Conservation (phyloP, 30 jellyfish, hydroid and myxozoan species). For the Cassiopea andromeda region DNA sequence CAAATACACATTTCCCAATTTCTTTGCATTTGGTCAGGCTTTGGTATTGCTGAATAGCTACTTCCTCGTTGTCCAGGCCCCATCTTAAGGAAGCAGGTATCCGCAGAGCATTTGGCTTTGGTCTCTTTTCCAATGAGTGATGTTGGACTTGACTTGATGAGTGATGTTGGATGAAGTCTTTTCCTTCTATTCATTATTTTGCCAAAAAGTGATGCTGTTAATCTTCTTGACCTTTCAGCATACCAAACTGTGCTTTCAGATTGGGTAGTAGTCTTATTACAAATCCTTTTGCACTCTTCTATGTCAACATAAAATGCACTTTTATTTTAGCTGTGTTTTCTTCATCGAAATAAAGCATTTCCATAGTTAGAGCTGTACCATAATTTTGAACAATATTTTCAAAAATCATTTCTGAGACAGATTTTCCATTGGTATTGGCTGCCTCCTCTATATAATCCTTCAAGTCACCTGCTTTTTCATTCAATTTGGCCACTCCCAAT, state of each 20-base stretch:
- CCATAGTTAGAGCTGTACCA: not conserved
- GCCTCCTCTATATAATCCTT: not conserved
- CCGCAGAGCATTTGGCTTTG: not conserved
- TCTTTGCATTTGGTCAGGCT: not conserved
- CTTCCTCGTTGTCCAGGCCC: slow-evolving; percentile 12
- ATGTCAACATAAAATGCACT: not conserved
- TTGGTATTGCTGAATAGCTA: slow-evolving; percentile 2
- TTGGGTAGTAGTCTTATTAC: not conserved
- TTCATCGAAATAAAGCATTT: not conserved
- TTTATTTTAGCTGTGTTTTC: not conserved
- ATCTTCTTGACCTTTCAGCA: slow-evolving; percentile 9
- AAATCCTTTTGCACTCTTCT: not conserved
- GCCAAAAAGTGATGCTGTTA: slow-evolving; percentile 28
- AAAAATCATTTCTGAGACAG: not conserved
- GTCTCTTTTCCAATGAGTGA: not conserved
- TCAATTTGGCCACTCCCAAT: not conserved
- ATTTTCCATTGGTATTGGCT: not conserved
- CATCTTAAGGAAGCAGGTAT: slow-evolving; percentile 15
- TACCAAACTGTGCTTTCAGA: not conserved
- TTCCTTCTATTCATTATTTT: not conserved
- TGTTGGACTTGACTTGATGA: not conserved
- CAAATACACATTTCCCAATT: slow-evolving; percentile 1
- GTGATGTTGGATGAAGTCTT: not conserved
- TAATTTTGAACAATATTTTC: not conserved
- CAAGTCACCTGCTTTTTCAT: slow-evolving; percentile 2